Conservation (phyloP, 2,113 vertebrate species). For the Planiliza haematocheilus region DNA sequence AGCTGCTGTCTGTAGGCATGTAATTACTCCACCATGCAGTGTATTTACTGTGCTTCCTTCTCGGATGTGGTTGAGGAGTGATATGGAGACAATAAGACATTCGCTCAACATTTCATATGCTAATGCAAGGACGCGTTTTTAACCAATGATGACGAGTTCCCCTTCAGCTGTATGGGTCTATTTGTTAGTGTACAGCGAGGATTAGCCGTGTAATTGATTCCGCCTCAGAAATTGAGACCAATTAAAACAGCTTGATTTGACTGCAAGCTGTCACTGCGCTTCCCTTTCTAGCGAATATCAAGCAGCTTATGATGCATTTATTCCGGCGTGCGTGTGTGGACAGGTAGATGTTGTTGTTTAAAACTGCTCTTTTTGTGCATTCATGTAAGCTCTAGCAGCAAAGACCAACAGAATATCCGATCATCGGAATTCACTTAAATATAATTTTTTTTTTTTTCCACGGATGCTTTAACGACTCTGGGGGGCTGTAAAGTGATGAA, state of each 20-base stretch:
- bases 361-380: slow-evolving; percentile 7
- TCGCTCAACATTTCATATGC: slow-evolving; percentile 2
- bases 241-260: slow-evolving; percentile 58
- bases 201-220: slow-evolving; percentile 57
- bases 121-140: slow-evolving; percentile 11
- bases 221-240: slow-evolving; percentile 47
- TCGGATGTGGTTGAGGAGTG: neutral
- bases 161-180: slow-evolving; percentile 29
- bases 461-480: slow-evolving; percentile 43
- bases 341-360: slow-evolving; percentile 41
- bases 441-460: slow-evolving; percentile 63
- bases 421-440: slow-evolving; percentile 59
- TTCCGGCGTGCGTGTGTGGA: slow-evolving; percentile 25
- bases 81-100: slow-evolving; percentile 4
- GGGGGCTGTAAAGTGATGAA: slow-evolving; percentile 60
- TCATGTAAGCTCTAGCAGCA: slow-evolving; percentile 17
- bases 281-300: slow-evolving; percentile 53
- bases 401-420: slow-evolving; percentile 42
- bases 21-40: neutral
- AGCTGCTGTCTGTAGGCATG: neutral
- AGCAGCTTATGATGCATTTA: slow-evolving; percentile 49
- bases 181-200: slow-evolving; percentile 45
- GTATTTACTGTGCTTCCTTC: slow-evolving; percentile 1
- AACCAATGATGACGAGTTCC: slow-evolving; percentile 39
- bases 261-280: slow-evolving; percentile 42